Evolutionary conservation across 2,113 vertebrate species (phyloP), one percentile per base, ranked within the genome.

Genomic region (Lota lota): DNA sequence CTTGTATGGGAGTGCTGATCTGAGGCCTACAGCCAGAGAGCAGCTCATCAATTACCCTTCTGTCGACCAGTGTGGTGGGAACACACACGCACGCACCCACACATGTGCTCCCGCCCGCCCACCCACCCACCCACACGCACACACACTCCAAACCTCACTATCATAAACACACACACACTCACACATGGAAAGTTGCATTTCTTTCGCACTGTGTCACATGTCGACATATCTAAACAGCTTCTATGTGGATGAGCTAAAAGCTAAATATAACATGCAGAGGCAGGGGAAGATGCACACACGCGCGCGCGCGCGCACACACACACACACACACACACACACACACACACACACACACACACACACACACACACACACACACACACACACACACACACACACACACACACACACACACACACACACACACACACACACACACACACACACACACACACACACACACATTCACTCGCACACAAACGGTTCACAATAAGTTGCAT

Each of bases 191-290:
- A 58, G 63, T 66, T 73, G 51, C 22, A 63, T 70, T 77, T 80
- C 68, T 58, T 20, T 53, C 50, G 62, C 20, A 53, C 15, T 20
- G 56, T 70, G 64, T 68, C 59, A 66, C 22, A 47, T 47, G 47
- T 50, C 5, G 40, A 28, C 1, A 21, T 53, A 22, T 68, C 67
- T 59, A n/a, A 76, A 68, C 68, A 47, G 28, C 62, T 12, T 12
- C 11, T 19, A n/a, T 63, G 40, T n/a, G 36, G 3, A 16, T 17
- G 69, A 75, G 63, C n/a, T 36, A 58, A 36, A 67, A 56, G 14
- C 36, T 40, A 64, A 77, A 75, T 33, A 75, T 61, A 80, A 59
- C 72, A 5, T 33, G 66, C 67, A 67, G 66, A 28, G 15, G 19
- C 56, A 17, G 19, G 24, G 28, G 28, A 33, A 33, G 28, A 33